Conservation (phyloP, 2,113 vertebrate genomes). For the Haliaeetus leucogaster region DNA sequence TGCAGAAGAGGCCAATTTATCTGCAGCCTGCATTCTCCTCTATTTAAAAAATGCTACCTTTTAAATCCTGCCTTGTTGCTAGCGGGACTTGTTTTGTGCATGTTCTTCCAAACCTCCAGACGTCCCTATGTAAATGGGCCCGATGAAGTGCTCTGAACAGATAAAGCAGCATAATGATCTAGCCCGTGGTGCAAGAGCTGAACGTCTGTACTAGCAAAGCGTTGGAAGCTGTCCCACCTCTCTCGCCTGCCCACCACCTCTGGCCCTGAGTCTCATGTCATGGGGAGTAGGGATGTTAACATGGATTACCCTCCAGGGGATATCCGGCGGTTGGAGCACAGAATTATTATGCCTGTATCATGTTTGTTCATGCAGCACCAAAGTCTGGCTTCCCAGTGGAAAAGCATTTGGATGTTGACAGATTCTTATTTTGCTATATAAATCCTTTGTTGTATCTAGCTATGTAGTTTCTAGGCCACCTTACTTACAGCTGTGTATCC, state of each 20-base stretch:
- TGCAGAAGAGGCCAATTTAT: not conserved
- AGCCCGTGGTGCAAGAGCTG: not conserved
- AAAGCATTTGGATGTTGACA: not conserved
- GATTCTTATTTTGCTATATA: not conserved
- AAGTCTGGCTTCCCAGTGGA: not conserved
- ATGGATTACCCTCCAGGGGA: rapidly evolving
- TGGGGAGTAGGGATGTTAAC: not conserved
- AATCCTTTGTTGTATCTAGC: not conserved
- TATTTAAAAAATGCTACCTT: not conserved
- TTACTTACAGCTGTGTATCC: not conserved
- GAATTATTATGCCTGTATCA: not conserved
- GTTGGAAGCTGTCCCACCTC: not conserved
- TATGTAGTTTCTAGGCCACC: not conserved
- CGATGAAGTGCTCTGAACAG: not conserved
- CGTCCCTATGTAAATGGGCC: not conserved
- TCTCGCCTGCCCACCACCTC: not conserved
- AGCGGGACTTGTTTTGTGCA: not conserved
- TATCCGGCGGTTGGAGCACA: not conserved
- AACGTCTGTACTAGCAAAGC: not conserved
- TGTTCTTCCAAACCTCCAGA: not conserved
- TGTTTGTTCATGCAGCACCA: not conserved
- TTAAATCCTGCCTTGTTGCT: not conserved
- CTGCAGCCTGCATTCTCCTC: not conserved
- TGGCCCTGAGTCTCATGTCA: rapidly evolving
- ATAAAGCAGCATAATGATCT: not conserved